Conservation (phyloP, 1,140 invertebrate species). For the Diachasmimorpha longicaudata region DNA sequence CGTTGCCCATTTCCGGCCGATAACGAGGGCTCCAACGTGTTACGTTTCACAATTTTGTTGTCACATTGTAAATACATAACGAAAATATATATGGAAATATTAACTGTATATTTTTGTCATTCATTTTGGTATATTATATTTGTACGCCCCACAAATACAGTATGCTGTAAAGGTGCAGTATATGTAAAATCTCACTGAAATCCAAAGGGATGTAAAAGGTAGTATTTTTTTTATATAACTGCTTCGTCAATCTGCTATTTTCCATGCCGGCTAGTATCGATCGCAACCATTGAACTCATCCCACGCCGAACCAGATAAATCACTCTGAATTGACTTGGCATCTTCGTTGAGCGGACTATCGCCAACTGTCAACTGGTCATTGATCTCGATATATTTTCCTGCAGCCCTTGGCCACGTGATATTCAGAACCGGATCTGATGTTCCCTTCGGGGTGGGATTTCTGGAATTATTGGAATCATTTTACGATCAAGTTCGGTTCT, state of each 20-base stretch:
- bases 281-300: background rate
- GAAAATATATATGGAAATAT: constrained; percentile 45
- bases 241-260: no score
- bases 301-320: background rate
- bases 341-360: background rate
- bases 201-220: no score
- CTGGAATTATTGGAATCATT: background rate
- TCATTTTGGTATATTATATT: background rate
- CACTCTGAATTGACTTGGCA: background rate
- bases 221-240: no score
- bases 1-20: constrained; percentile 34
- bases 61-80: constrained; percentile 56
- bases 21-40: constrained; percentile 37
- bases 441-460: constrained; percentile 23
- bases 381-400: background rate
- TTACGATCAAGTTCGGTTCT: background rate
- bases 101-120: constrained; percentile 1
- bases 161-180: no score
- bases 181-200: no score
- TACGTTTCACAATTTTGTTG: constrained; percentile 51
- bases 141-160: background rate
- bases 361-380: background rate
- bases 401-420: constrained; percentile 22
- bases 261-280: background rate
- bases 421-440: constrained; percentile 16